phyloP scores from a whole-genome alignment of 2,797 vertebrate species.

The Enteromius paludinosus region DNA sequence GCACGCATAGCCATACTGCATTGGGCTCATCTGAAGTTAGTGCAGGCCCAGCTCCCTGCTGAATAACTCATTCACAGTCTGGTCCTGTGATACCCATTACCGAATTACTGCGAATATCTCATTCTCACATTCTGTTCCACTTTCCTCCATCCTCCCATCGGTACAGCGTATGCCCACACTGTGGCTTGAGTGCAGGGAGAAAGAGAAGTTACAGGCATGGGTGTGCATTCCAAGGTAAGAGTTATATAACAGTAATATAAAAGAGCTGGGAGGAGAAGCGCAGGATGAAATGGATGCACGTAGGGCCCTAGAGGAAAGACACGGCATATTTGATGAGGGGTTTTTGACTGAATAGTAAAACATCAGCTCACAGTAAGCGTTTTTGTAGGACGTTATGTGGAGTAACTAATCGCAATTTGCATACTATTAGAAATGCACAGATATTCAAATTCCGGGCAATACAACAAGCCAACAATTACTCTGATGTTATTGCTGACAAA shows the following conservation, averaged over 20 bases:
- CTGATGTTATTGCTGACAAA: not conserved
- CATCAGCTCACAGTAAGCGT: not conserved
- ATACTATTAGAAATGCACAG: not conserved
- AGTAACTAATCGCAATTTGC: slow-evolving; percentile 12
- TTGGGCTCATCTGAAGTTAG: slow-evolving; percentile 47
- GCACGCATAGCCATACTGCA: slow-evolving; percentile 23
- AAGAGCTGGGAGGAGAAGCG: slow-evolving; percentile 23
- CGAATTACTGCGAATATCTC: slow-evolving; percentile 51
- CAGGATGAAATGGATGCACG: slow-evolving; percentile 35
- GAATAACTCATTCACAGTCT: slow-evolving; percentile 57
- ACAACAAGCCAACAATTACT: not conserved
- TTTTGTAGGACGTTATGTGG: not conserved
- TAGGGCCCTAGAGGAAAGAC: slow-evolving; percentile 13
- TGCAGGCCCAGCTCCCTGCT: slow-evolving; percentile 46
- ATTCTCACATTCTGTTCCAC: slow-evolving; percentile 44
- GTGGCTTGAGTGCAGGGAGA: slow-evolving; percentile 28
- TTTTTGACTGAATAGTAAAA: slow-evolving; percentile 7
- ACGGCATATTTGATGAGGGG: not conserved
- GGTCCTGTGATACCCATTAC: slow-evolving; percentile 58
- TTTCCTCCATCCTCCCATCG: slow-evolving; percentile 43
- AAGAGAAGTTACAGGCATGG: slow-evolving; percentile 40
- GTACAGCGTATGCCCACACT: slow-evolving; percentile 24
- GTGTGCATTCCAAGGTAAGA: slow-evolving; percentile 42
- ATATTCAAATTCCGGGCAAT: not conserved
- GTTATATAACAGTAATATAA: slow-evolving; percentile 57